These are phyloP conservation scores for Diarsia brunnea DNA, from an alignment of 2,888 invertebrate species.

Conservation along the genomic window DNA sequence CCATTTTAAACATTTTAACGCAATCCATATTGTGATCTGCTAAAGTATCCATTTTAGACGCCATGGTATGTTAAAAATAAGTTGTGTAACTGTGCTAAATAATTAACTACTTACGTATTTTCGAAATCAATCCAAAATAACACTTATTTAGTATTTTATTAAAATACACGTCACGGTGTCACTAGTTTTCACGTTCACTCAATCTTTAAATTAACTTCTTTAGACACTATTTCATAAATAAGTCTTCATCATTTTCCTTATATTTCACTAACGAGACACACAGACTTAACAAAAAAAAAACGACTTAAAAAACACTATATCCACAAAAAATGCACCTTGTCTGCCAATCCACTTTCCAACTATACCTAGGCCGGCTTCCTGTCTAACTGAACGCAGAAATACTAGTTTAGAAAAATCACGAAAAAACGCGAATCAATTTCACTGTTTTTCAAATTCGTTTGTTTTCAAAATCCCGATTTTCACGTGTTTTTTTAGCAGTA, in stretches of 20 bases:
- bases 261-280: background rate
- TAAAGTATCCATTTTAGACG: too few relatives aligned
- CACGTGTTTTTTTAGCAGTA: background rate
- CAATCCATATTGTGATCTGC: too few relatives aligned
- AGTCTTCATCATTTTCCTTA: background rate
- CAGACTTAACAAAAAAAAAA: background rate
- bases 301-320: background rate
- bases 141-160: background rate
- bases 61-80: too few relatives aligned
- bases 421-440: background rate
- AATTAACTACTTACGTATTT: conserved; percentile 1
- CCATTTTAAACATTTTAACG: too few relatives aligned
- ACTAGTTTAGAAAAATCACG: background rate
- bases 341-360: background rate
- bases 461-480: background rate
- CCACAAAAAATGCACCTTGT: background rate
- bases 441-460: background rate
- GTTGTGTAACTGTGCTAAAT: too few relatives aligned
- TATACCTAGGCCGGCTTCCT: background rate
- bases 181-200: background rate
- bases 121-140: conserved; percentile 3
- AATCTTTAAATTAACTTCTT: background rate
- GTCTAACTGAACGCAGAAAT: background rate
- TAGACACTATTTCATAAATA: background rate
- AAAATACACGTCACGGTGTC: background rate